Percentiles rank a stretch among this genome's conserved stretches.
Evolutionary conservation across 2,888 invertebrate species (phyloP).

Genomic region (Cryptus armator): DNA sequence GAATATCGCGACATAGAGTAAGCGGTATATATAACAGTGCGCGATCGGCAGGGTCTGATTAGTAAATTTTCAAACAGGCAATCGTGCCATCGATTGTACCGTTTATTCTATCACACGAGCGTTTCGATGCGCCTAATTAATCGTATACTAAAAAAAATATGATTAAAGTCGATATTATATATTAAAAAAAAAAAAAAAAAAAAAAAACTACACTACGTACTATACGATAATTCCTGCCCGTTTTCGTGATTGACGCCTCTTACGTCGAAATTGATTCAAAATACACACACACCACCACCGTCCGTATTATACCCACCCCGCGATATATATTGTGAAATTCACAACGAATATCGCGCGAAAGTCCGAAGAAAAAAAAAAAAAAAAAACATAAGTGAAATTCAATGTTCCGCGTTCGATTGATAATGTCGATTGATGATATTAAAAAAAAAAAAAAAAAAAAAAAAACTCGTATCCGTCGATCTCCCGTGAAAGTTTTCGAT

Average conservation of each 20-base stretch:
- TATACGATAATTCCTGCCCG: constrained; percentile 65
- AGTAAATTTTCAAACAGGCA: not conserved
- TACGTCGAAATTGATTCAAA: constrained; percentile 55
- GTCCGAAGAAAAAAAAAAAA: constrained; percentile 22
- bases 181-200: constrained; percentile 50
- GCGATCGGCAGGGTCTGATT: not conserved
- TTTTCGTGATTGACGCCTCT: constrained; percentile 62
- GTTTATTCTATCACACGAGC: constrained; percentile 44
- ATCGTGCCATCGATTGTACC: not conserved
- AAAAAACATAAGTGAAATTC: constrained; percentile 40
- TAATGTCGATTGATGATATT: constrained; percentile 20
- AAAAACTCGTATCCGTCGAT: constrained; percentile 66
- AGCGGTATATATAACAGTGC: not conserved
- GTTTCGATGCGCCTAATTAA: constrained; percentile 71
- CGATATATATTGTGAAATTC: constrained; percentile 38
- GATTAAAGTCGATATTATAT: constrained; percentile 63
- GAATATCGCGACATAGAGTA: constrained; percentile 55
- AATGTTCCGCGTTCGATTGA: constrained; percentile 63
- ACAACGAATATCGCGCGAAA: constrained; percentile 35
- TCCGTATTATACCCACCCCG: constrained; percentile 60
- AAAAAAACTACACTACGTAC: constrained; percentile 40
- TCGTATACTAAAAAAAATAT: constrained; percentile 62
- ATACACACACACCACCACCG: constrained; percentile 62
- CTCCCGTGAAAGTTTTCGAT: constrained; percentile 45
- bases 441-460: constrained; percentile 10